These are phyloP conservation scores for Scleropages formosus DNA, from an alignment of 2,797 vertebrate genomes.

Conservation along the genomic window DNA sequence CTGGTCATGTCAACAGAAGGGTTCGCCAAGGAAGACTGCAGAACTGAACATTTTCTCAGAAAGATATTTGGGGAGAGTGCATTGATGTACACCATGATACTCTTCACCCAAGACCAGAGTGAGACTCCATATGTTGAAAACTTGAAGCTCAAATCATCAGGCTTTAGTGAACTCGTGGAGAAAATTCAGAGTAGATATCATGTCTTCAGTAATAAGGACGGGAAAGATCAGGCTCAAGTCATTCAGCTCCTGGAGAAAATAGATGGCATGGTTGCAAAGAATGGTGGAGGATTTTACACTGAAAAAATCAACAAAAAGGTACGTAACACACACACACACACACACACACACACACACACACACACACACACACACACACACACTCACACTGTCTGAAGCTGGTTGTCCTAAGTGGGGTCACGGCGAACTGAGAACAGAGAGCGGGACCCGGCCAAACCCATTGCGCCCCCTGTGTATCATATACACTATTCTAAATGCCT, in stretches of 20 bases:
- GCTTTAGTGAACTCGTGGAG: conserved; percentile 31
- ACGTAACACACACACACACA: no score
- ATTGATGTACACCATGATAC: conserved; percentile 34
- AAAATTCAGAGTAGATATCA: conserved; percentile 42
- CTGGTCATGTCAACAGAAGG: conserved; percentile 49
- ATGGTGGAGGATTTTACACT: conserved; percentile 24
- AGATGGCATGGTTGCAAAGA: conserved; percentile 43
- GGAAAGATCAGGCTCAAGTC: conserved; percentile 36
- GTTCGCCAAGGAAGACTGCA: conserved; percentile 37
- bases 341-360: conserved; percentile 60
- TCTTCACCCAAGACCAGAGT: conserved; percentile 41
- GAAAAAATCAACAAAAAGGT: conserved; percentile 10
- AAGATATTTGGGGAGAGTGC: conserved; percentile 36
- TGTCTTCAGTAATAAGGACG: conserved; percentile 44
- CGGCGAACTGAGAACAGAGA: neutral
- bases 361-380: conserved; percentile 46
- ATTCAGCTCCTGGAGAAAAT: conserved; percentile 39
- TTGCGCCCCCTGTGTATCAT: no score
- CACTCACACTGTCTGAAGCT: no score
- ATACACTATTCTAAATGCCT: no score
- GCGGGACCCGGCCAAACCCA: neutral
- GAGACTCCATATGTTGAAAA: conserved; percentile 25
- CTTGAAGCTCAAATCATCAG: conserved; percentile 32
- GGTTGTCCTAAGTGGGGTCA: no score
- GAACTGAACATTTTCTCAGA: conserved; percentile 42